phyloP scores from a whole-genome alignment of 2,113 vertebrate species.

The Ailurus styani region DNA sequence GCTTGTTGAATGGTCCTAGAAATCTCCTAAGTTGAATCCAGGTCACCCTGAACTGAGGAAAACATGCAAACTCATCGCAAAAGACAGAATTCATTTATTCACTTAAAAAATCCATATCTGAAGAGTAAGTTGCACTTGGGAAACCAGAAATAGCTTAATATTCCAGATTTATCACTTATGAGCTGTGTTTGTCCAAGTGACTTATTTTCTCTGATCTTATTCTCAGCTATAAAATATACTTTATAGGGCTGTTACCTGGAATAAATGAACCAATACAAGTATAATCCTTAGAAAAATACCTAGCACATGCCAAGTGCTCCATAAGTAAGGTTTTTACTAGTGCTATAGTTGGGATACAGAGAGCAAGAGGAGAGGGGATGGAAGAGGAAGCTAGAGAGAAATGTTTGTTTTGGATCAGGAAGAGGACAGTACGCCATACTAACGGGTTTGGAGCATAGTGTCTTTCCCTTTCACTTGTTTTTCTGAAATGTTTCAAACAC shows the following conservation, averaged over 20 bases:
- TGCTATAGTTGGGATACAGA: background rate
- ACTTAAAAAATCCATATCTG: background rate
- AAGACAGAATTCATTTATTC: background rate
- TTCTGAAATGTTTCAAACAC: background rate
- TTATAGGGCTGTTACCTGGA: background rate
- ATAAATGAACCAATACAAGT: background rate
- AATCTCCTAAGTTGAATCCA: background rate
- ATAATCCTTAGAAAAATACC: background rate
- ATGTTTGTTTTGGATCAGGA: background rate
- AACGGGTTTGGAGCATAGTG: no score
- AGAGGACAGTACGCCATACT: accelerated
- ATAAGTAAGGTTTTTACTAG: background rate
- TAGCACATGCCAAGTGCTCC: background rate
- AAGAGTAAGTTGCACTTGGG: background rate
- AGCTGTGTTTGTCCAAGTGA: background rate
- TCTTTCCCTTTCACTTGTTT: background rate
- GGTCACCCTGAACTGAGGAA: background rate
- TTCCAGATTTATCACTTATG: background rate
- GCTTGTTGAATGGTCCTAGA: background rate
- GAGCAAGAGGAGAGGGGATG: background rate
- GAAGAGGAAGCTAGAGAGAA: background rate
- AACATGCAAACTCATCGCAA: background rate
- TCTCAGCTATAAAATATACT: background rate
- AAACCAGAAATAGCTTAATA: background rate
- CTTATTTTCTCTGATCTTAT: background rate